Base-by-base conservation (phyloP, 2,797 vertebrate species). In the Neopelma chrysocephalum region DNA sequence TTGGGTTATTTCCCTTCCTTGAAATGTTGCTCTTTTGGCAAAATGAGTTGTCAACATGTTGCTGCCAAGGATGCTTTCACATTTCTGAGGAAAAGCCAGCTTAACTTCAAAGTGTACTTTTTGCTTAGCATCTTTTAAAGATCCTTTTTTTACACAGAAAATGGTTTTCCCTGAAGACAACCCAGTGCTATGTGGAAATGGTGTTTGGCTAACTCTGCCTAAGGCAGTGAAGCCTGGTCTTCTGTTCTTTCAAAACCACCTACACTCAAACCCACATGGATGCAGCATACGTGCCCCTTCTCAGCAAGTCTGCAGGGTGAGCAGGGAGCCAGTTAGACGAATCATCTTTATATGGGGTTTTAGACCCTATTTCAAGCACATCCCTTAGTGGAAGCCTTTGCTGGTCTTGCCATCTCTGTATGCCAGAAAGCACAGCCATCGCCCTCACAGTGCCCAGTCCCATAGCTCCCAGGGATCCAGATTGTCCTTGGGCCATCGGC, bases 221-320 rank as follows among this genome's bases (percentile, higher is more conserved):
- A 42, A 93, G 57, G 34, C n/a, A n/a, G 21, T 61, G 48, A 68
- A 80, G 51, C 34, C 15, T 54, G n/a, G 1, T 42, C 51, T 80
- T 68, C 65, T 68, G 38, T 34, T 54, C 77, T 66, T 88, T 68
- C 69, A 64, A 81, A 91, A 51, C n/a, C 15, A 87, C 20, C 31
- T 56, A 36, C 27, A 15, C 36, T 54, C 38, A 50, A 78, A 91
- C 9, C 32, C 62, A 45, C 57, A 45, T 11, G 32, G 34, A 43
- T 54, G 31, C 14, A 83, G 45, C 10, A 5, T n/a, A 34, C 0
- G 0, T 47, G 45, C 42, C 38, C 8, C 42, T 76, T 38, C 3
- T 1, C 71, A 80, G 62, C 4, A 1, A 25, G 19, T 62, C 58
- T 77, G 64, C 15, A 61, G 40, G 16, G 10, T 2, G 1, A 50